Base-by-base conservation (phyloP, 37 sponge, comb jelly and placozoan genomes). In the Theonella swinhoei region DNA sequence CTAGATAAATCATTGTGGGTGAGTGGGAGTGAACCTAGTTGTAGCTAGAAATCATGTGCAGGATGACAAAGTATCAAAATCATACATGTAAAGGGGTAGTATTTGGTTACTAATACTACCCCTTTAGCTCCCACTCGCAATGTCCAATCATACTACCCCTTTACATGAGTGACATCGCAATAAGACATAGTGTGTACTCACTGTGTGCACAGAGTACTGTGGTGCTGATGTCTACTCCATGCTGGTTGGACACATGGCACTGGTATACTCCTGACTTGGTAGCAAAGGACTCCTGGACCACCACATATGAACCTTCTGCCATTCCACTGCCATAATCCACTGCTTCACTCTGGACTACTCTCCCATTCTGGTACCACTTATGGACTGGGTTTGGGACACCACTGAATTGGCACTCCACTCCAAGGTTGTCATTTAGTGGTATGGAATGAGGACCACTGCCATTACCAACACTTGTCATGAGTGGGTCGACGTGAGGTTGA, bases 211-310 rank as follows among this genome's bases (percentile, higher is more conserved):
- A 83, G 7, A 83, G 31, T 75, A 33, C 38, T 25, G 74, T 63
- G 7, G 47, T 32, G 23, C 28, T 30, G 25, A 28, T 66, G 36
- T 28, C 68, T 14, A 35, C 20, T 9, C 76, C 76, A 30, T 84
- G 42, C 59, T 34, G 34, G 58, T 84, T 84, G 38, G 22, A 28
- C 47, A 75, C 77, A 42, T 42, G 68, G 36, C 84, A 84, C 84
- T 84, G 84, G 68, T 76, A 76, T 22, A 84, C 30, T 0, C 43
- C 84, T 2, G 69, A 29, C 36, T n/a, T n/a, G n/a, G n/a, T n/a
- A n/a, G n/a, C 28, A 28, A 47, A 7, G 11, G 54, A 14, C 54
- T 47, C 54, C 54, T 17, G 54, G 11, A 47, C 11, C 14, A 47
- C 54, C 54, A 47, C 11, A 7, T 47, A 7, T 17, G 54, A 17